phyloP scores from a whole-genome alignment of 2,888 invertebrate genomes.

The Netelia fuscicornis region DNA sequence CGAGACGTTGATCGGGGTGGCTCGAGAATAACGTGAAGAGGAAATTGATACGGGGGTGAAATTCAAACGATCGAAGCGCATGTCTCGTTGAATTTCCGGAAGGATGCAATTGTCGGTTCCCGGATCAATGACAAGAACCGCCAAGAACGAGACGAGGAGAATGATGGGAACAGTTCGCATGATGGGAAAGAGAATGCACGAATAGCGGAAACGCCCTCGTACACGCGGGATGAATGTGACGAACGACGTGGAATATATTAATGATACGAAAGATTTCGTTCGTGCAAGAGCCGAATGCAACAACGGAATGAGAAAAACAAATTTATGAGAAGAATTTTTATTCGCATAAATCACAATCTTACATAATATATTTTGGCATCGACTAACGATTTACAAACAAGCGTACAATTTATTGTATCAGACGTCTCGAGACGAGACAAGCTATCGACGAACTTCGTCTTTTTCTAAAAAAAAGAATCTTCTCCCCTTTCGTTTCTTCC shows the following conservation, averaged over 20 bases:
- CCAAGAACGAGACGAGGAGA: not conserved
- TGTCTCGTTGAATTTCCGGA: not conserved
- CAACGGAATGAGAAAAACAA: too few species aligned
- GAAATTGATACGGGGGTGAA: not conserved
- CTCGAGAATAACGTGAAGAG: too few species aligned
- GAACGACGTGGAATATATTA: constrained; percentile 48
- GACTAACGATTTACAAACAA: too few species aligned
- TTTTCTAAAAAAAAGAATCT: not conserved
- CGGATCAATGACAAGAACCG: constrained; percentile 33
- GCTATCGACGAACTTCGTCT: not conserved
- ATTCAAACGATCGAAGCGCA: not conserved
- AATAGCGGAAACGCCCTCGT: constrained; percentile 22
- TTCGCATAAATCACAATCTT: too few species aligned
- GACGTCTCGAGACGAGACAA: too few species aligned
- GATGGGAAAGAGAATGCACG: not conserved
- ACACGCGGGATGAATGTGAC: constrained; percentile 26
- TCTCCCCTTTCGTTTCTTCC: not conserved
- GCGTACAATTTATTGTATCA: too few species aligned
- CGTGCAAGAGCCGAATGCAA: constrained; percentile 1
- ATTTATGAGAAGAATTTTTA: not conserved
- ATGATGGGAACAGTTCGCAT: not conserved
- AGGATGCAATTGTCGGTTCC: constrained; percentile 32
- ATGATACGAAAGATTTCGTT: constrained; percentile 17
- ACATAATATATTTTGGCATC: too few species aligned
- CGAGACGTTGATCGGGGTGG: too few species aligned